These are phyloP conservation scores for Watsonalla cultraria DNA, from an alignment of 2,888 invertebrate genomes.

Conservation along the genomic window DNA sequence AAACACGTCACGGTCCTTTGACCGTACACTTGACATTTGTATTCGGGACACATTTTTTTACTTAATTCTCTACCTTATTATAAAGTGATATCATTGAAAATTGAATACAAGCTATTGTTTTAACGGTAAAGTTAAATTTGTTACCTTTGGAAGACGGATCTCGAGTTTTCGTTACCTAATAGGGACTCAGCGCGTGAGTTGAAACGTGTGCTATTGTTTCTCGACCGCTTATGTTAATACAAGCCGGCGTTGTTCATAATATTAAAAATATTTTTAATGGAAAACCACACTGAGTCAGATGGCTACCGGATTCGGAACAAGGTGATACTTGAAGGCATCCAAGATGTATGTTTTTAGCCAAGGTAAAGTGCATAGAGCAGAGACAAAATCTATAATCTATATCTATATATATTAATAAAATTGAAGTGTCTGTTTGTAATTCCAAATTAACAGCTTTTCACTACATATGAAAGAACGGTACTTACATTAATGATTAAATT, in stretches of 20 bases:
- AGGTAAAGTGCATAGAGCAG: too few species aligned
- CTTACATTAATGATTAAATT: too few species aligned
- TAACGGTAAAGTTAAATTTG: conserved; percentile 12
- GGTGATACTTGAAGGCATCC: conserved; percentile 7
- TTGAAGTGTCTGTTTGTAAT: too few species aligned
- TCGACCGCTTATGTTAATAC: conserved; percentile 56
- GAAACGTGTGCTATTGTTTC: conserved; percentile 52
- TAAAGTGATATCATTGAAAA: neutral
- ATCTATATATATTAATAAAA: too few species aligned
- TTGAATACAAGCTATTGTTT: neutral
- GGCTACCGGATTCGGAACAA: conserved; percentile 21
- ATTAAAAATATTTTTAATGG: conserved; percentile 44
- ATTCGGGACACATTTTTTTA: conserved; percentile 5
- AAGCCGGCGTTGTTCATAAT: conserved; percentile 31
- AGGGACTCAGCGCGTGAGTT: conserved; percentile 60
- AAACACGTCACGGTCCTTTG: conserved; percentile 59
- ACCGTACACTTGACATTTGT: conserved; percentile 18
- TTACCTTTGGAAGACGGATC: conserved; percentile 42
- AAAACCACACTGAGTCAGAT: conserved; percentile 44
- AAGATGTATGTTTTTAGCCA: neutral
- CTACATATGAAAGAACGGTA: too few species aligned
- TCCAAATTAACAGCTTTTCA: too few species aligned
- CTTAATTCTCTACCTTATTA: conserved; percentile 17
- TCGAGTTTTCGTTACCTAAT: conserved; percentile 56
- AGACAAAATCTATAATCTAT: too few species aligned